phyloP scores from a whole-genome alignment of 2,888 invertebrate genomes.

The Dendrolimus pini region DNA sequence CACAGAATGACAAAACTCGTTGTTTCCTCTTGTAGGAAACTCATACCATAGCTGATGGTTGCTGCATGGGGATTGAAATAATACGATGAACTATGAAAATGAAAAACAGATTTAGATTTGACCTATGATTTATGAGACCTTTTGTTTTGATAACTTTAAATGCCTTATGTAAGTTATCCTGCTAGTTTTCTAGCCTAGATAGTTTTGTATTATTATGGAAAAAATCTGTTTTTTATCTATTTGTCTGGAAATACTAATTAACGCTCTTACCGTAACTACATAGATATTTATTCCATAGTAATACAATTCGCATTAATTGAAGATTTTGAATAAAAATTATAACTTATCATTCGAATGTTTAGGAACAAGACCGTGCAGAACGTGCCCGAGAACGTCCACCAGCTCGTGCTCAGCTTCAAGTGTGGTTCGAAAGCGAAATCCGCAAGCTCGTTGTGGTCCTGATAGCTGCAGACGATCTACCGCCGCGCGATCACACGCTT shows the following conservation, averaged over 20 bases:
- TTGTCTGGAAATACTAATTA: neutral
- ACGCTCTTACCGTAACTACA: neutral
- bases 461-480: constrained; percentile 90
- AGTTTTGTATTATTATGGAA: constrained; percentile 2
- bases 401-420: constrained; percentile 90
- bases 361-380: constrained; percentile 68
- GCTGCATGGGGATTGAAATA: constrained; percentile 64
- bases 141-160: constrained; percentile 24
- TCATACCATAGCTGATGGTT: constrained; percentile 52
- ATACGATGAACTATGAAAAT: constrained; percentile 49
- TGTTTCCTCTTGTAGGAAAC: constrained; percentile 36
- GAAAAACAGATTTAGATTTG: constrained; percentile 24
- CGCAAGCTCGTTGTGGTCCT: constrained; percentile 90
- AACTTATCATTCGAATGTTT: constrained; percentile 14
- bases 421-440: constrained; percentile 91
- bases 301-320: neutral
- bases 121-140: constrained; percentile 16
- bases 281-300: neutral
- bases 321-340: neutral
- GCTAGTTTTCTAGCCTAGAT: constrained; percentile 9
- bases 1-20: constrained; percentile 40
- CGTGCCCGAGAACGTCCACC: constrained; percentile 79
- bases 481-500: constrained; percentile 84
- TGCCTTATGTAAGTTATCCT: constrained; percentile 25
- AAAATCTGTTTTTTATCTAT: neutral